A percentile compares a stretch with the other conserved stretches of the same genome.
phyloP scores from a whole-genome alignment of 2,888 invertebrate species.

The Laspeyria flexula region DNA sequence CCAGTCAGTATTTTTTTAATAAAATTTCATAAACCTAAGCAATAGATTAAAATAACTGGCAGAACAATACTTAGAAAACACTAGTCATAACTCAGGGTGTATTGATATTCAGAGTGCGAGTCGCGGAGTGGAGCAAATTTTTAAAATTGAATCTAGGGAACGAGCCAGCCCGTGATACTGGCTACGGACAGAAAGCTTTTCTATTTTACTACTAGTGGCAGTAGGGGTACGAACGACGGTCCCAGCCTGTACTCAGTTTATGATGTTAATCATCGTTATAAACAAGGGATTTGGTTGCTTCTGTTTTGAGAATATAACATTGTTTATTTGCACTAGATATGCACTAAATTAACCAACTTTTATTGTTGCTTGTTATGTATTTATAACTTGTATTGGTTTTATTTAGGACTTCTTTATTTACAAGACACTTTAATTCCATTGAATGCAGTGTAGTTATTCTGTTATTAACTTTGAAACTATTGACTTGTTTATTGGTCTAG shows the following conservation, averaged over 20 bases:
- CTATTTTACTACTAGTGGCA: conserved; percentile 37
- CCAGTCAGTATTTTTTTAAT: conserved; percentile 19
- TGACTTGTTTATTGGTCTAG: too few relatives aligned
- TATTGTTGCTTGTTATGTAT: too few relatives aligned
- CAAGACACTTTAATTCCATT: too few relatives aligned
- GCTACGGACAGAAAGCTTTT: conserved; percentile 50
- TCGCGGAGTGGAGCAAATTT: conserved; percentile 74
- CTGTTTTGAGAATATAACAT: background rate
- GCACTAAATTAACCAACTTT: too few relatives aligned
- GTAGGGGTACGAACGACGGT: conserved; percentile 2
- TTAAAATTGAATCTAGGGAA: conserved; percentile 80
- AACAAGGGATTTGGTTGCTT: background rate
- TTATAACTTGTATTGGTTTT: too few relatives aligned
- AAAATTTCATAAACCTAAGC: conserved; percentile 36
- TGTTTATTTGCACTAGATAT: background rate
- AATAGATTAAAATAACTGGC: conserved; percentile 50
- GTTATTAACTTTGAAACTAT: too few relatives aligned
- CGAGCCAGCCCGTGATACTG: conserved; percentile 64
- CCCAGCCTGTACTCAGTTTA: background rate
- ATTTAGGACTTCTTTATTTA: too few relatives aligned
- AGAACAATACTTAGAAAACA: conserved; percentile 60
- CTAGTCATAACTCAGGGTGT: conserved; percentile 67
- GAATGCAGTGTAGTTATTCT: too few relatives aligned
- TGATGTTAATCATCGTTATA: conserved; percentile 4
- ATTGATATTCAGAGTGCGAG: conserved; percentile 75